These are phyloP conservation scores for Neoascia interrupta DNA, from an alignment of 2,888 invertebrate species.

Conservation along the genomic window DNA sequence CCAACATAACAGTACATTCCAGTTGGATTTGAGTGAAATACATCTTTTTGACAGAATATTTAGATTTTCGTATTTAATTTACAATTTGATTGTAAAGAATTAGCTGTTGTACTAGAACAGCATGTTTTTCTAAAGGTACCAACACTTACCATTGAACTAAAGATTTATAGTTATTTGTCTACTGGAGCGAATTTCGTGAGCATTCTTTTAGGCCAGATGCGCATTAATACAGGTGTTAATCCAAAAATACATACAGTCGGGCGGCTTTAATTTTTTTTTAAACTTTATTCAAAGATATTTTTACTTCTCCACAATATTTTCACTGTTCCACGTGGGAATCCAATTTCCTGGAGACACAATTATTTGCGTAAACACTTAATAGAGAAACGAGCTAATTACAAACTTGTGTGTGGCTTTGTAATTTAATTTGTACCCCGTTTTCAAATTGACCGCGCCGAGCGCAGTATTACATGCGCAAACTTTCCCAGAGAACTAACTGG, in stretches of 20 bases:
- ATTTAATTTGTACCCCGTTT: slow-evolving; percentile 29
- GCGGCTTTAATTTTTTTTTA: slow-evolving; percentile 9
- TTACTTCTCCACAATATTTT: no score
- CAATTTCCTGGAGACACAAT: no score
- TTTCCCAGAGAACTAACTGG: slow-evolving; percentile 77
- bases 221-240: slow-evolving; percentile 36
- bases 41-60: slow-evolving; percentile 51
- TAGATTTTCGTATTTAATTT: no score
- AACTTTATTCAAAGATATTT: slow-evolving; percentile 22
- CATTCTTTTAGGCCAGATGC: slow-evolving; percentile 36
- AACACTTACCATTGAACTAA: slow-evolving; percentile 47
- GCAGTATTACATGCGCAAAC: slow-evolving; percentile 76
- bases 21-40: slow-evolving; percentile 40
- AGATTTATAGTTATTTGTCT: slow-evolving; percentile 17
- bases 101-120: no score
- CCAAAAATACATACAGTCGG: slow-evolving; percentile 56
- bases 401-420: slow-evolving; percentile 22
- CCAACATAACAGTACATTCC: slow-evolving; percentile 68
- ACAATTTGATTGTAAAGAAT: no score
- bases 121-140: slow-evolving; percentile 21
- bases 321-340: no score
- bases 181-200: slow-evolving; percentile 18
- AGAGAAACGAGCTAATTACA: slow-evolving; percentile 11
- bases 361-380: neutral
- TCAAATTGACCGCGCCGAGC: slow-evolving; percentile 73